Conservation (phyloP, 2,797 vertebrate species). For the Knipowitschia caucasica region DNA sequence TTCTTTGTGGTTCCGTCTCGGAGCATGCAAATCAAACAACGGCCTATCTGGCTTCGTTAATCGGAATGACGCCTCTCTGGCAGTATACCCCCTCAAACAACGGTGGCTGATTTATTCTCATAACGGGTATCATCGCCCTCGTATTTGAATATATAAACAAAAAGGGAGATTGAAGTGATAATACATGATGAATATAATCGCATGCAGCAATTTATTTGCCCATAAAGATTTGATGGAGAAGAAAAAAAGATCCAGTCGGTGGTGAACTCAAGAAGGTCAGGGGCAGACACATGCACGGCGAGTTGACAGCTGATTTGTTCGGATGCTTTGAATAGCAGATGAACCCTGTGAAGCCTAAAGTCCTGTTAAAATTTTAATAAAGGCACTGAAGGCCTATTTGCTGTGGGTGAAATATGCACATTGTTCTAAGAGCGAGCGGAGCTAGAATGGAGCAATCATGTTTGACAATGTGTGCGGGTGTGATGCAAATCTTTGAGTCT, state of each 20-base stretch:
- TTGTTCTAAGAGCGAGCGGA: slow-evolving; percentile 67
- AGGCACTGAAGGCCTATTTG: slow-evolving; percentile 78
- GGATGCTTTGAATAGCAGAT: slow-evolving; percentile 81
- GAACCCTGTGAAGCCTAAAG: slow-evolving; percentile 75
- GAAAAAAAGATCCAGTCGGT: slow-evolving; percentile 39
- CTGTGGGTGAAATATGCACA: slow-evolving; percentile 81
- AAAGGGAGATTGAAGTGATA: slow-evolving; percentile 81
- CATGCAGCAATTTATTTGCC: slow-evolving; percentile 76
- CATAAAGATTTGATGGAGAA: slow-evolving; percentile 75
- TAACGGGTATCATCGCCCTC: slow-evolving; percentile 71
- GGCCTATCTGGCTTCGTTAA: slow-evolving; percentile 60
- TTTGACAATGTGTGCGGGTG: slow-evolving; percentile 81
- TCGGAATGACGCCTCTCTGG: slow-evolving; percentile 67
- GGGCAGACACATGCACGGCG: slow-evolving; percentile 41
- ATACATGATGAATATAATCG: slow-evolving; percentile 72
- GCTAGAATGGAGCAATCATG: slow-evolving; percentile 74
- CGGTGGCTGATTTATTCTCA: slow-evolving; percentile 72
- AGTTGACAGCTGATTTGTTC: slow-evolving; percentile 67
- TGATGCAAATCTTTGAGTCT: slow-evolving; percentile 72
- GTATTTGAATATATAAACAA: slow-evolving; percentile 80
- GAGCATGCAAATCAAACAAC: slow-evolving; percentile 12
- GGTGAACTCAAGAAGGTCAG: slow-evolving; percentile 72
- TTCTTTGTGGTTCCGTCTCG: background rate
- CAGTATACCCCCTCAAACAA: slow-evolving; percentile 54
- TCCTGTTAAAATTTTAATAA: slow-evolving; percentile 87